Evolutionary conservation across 1,140 invertebrate species (phyloP).

Genomic region (Drosophila setifemur): DNA sequence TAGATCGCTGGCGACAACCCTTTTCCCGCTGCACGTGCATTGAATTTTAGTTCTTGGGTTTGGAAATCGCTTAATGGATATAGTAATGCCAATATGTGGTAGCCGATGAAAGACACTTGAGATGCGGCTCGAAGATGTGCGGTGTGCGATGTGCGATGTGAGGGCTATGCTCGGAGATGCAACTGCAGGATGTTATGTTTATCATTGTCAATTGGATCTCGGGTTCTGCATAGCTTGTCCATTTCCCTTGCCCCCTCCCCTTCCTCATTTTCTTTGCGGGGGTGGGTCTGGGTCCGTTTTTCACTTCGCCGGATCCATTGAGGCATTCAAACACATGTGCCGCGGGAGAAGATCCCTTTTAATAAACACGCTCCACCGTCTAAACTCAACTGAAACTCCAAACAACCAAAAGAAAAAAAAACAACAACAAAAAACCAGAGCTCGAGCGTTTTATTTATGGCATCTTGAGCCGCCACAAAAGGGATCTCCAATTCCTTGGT

Average conservation of each 20-base stretch:
- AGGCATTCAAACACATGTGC: slow-evolving; percentile 20
- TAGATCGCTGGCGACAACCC: too few relatives aligned
- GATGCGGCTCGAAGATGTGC: slow-evolving; percentile 7
- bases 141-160: slow-evolving; percentile 40
- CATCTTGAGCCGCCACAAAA: slow-evolving; percentile 34
- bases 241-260: neutral
- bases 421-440: slow-evolving; percentile 16
- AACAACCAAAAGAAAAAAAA: slow-evolving; percentile 27
- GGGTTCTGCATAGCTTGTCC: slow-evolving; percentile 44
- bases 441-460: slow-evolving; percentile 60
- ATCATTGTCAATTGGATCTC: slow-evolving; percentile 70
- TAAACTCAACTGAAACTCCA: neutral
- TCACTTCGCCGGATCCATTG: neutral
- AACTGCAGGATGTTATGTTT: slow-evolving; percentile 73
- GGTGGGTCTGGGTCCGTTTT: too few relatives aligned
- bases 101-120: slow-evolving; percentile 59
- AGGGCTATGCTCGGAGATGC: too few relatives aligned
- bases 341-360: neutral
- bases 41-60: too few relatives aligned
- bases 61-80: too few relatives aligned
- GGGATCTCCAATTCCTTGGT: slow-evolving; percentile 37
- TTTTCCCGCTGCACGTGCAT: too few relatives aligned
- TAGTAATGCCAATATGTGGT: neutral
- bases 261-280: too few relatives aligned
- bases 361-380: slow-evolving; percentile 46